Conservation (phyloP, 2,888 invertebrate species). For the Prosapia bicincta region DNA sequence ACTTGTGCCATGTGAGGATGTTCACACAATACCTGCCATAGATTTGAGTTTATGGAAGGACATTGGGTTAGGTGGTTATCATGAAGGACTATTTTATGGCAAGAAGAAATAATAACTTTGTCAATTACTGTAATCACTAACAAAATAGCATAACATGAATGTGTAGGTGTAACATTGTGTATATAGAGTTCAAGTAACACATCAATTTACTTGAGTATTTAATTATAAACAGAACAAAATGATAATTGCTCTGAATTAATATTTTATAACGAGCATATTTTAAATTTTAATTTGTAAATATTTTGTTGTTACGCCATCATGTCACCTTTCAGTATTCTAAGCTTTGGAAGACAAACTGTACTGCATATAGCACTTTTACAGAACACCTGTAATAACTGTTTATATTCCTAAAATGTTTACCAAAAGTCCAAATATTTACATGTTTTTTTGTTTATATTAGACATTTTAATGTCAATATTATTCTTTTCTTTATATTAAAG, state of each 20-base stretch:
- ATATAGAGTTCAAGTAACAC: not conserved
- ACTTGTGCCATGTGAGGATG: constrained; percentile 52
- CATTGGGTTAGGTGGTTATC: constrained; percentile 23
- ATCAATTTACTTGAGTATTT: not conserved
- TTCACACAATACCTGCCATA: constrained; percentile 49
- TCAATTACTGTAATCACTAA: not conserved
- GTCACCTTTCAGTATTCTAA: not conserved
- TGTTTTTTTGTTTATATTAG: no score
- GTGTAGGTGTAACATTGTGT: not conserved
- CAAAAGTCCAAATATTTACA: no score
- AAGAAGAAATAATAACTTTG: constrained; percentile 18
- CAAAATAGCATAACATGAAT: not conserved
- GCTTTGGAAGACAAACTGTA: not conserved
- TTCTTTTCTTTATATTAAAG: no score
- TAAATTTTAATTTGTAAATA: not conserved
- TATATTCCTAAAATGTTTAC: no score
- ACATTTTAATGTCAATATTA: no score
- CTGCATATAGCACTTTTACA: no score
- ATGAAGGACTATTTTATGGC: constrained; percentile 19
- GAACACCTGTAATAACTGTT: no score
- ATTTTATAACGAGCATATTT: not conserved
- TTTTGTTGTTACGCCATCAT: not conserved
- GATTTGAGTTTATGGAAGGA: constrained; percentile 56
- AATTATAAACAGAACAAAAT: no score
- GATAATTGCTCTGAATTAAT: no score